These are phyloP conservation scores for Oryzias curvinotus DNA, from an alignment of 2,113 vertebrate genomes.

Conservation along the genomic window DNA sequence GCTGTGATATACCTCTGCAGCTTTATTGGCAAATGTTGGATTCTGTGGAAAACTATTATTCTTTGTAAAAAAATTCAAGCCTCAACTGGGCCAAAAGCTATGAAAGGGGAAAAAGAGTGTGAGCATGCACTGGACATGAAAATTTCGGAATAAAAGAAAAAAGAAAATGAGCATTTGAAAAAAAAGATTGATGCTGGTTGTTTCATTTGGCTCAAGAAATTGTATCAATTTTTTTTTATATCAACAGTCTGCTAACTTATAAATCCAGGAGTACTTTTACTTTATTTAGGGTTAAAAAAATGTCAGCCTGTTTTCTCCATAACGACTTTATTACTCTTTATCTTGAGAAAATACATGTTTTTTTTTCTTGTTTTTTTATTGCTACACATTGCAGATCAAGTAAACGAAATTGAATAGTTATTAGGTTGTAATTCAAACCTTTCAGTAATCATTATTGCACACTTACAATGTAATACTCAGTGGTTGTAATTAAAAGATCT, in stretches of 20 bases:
- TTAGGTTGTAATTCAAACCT: too few species aligned
- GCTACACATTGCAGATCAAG: too few species aligned
- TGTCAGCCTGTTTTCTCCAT: background rate
- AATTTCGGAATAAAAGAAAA: background rate
- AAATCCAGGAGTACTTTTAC: too few species aligned
- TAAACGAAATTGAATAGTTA: too few species aligned
- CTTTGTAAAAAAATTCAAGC: slow-evolving; percentile 52
- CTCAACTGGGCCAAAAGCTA: slow-evolving; percentile 37
- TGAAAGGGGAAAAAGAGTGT: slow-evolving; percentile 20
- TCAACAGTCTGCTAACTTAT: too few species aligned
- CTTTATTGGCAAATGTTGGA: slow-evolving; percentile 63
- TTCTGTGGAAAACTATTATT: slow-evolving; percentile 59
- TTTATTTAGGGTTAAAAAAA: background rate
- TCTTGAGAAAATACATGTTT: background rate
- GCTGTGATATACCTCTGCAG: slow-evolving; percentile 67
- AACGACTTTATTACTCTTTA: background rate
- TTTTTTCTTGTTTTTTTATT: background rate
- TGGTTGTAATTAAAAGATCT: too few species aligned
- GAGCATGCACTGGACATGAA: slow-evolving; percentile 10
- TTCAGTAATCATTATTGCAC: too few species aligned
- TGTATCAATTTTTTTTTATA: too few species aligned
- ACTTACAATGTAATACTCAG: too few species aligned
- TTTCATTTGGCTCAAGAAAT: too few species aligned
- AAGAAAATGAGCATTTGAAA: background rate
- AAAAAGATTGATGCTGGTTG: slow-evolving; percentile 6